These are phyloP conservation scores for Limnodromus scolopaceus DNA, from an alignment of 2,797 vertebrate species.

Conservation along the genomic window DNA sequence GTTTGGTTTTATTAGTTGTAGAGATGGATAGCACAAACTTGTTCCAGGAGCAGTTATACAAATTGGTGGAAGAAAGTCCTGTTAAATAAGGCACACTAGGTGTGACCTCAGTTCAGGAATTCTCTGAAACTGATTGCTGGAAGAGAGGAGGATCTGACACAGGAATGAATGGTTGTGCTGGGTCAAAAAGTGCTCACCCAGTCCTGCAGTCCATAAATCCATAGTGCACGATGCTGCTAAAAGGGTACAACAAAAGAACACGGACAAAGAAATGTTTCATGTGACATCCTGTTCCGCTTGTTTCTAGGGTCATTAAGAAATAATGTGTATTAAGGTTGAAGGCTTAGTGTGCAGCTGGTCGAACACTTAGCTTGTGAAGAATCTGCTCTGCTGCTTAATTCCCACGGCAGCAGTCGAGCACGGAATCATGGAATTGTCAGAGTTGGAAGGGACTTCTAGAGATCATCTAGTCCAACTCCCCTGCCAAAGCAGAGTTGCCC, in stretches of 20 bases:
- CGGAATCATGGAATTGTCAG: too few relatives aligned
- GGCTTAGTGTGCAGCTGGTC: not conserved
- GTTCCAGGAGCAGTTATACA: not conserved
- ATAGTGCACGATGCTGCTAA: not conserved
- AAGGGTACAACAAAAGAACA: not conserved
- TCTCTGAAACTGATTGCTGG: not conserved
- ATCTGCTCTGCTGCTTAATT: not conserved
- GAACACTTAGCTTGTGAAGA: not conserved
- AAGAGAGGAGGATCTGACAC: not conserved
- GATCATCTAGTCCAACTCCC: too few relatives aligned
- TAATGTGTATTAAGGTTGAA: not conserved
- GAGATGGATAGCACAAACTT: not conserved
- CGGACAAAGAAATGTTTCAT: accelerated
- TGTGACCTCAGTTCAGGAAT: not conserved
- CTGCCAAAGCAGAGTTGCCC: too few relatives aligned
- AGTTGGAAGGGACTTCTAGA: too few relatives aligned
- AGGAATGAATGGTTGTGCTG: not conserved
- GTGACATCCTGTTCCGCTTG: not conserved
- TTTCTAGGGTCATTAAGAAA: not conserved
- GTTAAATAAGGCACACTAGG: not conserved
- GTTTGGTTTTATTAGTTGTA: not conserved
- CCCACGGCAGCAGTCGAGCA: not conserved
- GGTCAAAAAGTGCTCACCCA: not conserved
- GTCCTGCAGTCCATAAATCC: not conserved
- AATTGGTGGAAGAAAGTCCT: not conserved